phyloP scores from a whole-genome alignment of 2,888 invertebrate species.

The Melanostoma mellinum region DNA sequence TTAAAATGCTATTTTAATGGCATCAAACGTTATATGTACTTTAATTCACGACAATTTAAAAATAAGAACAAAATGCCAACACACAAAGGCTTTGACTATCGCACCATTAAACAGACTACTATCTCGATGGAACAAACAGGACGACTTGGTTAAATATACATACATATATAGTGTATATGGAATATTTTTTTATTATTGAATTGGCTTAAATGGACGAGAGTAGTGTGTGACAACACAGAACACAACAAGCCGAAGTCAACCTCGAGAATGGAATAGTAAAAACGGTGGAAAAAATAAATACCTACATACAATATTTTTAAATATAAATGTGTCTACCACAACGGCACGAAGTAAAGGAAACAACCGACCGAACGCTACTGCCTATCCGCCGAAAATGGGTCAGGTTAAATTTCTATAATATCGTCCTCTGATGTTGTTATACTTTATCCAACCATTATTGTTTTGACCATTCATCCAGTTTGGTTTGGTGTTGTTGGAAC shows the following conservation, averaged over 20 bases:
- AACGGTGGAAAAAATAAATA: slow-evolving; percentile 37
- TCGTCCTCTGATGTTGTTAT: slow-evolving; percentile 23
- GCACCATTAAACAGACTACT: slow-evolving; percentile 53
- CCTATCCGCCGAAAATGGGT: slow-evolving; percentile 56
- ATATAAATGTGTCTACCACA: slow-evolving; percentile 45
- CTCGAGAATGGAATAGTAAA: slow-evolving; percentile 58
- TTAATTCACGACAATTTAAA: background rate
- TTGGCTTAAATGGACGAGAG: slow-evolving; percentile 35
- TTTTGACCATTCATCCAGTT: slow-evolving; percentile 43
- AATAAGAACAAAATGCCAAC: background rate
- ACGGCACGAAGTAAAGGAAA: slow-evolving; percentile 36
- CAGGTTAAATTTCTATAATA: slow-evolving; percentile 58
- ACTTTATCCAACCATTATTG: slow-evolving; percentile 12
- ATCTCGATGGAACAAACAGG: slow-evolving; percentile 46
- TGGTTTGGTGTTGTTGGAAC: slow-evolving; percentile 5
- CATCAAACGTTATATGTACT: background rate
- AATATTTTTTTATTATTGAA: slow-evolving; percentile 41
- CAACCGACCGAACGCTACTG: too few relatives aligned
- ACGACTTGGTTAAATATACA: slow-evolving; percentile 24
- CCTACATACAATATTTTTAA: slow-evolving; percentile 56
- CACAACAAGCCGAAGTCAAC: slow-evolving; percentile 47
- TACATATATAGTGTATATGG: too few relatives aligned
- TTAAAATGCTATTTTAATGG: slow-evolving; percentile 49
- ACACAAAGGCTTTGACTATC: slow-evolving; percentile 13
- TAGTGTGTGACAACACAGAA: slow-evolving; percentile 28